These are phyloP conservation scores for Tenthredo notha DNA, from an alignment of 2,888 invertebrate species.

Conservation along the genomic window DNA sequence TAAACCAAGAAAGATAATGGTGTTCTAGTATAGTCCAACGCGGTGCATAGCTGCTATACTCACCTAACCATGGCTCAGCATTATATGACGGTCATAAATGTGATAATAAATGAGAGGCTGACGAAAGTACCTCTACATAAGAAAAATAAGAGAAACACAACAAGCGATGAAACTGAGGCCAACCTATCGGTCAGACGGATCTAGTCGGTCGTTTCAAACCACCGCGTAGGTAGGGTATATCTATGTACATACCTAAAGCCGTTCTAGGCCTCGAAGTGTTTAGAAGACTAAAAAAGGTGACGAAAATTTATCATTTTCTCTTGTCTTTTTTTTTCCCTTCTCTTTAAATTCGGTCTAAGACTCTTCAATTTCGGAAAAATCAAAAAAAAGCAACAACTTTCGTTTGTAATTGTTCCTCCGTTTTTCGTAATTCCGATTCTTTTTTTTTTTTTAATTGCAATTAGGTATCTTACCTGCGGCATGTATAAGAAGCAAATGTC, in stretches of 20 bases:
- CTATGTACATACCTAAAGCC: background rate
- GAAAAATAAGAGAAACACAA: conserved; percentile 31
- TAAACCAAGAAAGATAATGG: conserved; percentile 20
- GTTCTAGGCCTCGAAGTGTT: background rate
- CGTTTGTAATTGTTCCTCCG: background rate
- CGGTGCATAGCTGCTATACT: background rate
- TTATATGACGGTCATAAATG: conserved; percentile 61
- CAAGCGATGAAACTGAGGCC: conserved; percentile 38
- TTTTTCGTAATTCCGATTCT: background rate
- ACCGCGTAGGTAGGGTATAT: background rate
- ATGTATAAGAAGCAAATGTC: conserved; percentile 90
- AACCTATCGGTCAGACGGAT: conserved; percentile 37
- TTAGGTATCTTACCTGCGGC: conserved; percentile 81
- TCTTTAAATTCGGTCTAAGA: background rate
- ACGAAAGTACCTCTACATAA: conserved; percentile 44
- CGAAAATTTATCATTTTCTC: background rate
- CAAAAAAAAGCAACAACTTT: background rate
- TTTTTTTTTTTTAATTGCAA: conserved; percentile 61
- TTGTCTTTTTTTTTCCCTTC: background rate
- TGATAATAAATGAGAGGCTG: conserved; percentile 60
- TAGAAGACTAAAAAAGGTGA: background rate
- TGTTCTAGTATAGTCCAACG: background rate
- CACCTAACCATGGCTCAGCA: conserved; percentile 23
- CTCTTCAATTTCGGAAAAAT: background rate
- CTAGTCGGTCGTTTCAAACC: conserved; percentile 14